Evolutionary conservation across 1,140 invertebrate genomes (phyloP).

Genomic region (Proctacanthus coquilletti): DNA sequence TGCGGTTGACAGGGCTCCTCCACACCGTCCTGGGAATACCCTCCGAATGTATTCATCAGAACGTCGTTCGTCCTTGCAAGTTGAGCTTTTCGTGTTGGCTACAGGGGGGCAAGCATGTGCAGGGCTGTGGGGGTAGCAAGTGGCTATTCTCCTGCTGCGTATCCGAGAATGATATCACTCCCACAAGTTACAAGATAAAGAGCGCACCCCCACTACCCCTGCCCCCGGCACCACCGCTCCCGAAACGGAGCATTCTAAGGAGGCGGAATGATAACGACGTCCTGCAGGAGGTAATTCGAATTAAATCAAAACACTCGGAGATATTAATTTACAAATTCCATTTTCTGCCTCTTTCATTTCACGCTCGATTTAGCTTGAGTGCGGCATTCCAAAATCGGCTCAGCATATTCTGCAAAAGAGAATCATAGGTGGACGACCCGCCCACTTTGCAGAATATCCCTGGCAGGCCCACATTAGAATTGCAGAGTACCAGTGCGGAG

Average conservation of each 20-base stretch:
- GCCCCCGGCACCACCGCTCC: constrained; percentile 24
- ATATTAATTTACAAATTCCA: constrained; percentile 6
- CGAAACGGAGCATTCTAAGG: constrained; percentile 23
- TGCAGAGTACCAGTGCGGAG: constrained; percentile 63
- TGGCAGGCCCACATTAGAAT: constrained; percentile 78
- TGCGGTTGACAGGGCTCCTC: constrained; percentile 21
- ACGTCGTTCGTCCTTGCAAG: constrained; percentile 41
- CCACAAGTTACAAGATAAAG: too few species aligned
- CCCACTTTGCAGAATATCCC: constrained; percentile 60
- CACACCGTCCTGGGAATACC: constrained; percentile 43
- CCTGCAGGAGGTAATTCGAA: constrained; percentile 13
- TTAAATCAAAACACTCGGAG: constrained; percentile 2
- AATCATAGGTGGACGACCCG: constrained; percentile 59
- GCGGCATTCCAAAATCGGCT: constrained; percentile 39
- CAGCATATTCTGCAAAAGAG: constrained; percentile 47
- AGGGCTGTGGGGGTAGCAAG: constrained; percentile 42
- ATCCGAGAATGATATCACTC: constrained; percentile 16
- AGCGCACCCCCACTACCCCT: constrained; percentile 3
- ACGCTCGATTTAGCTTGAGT: constrained; percentile 41
- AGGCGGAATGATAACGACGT: constrained; percentile 24
- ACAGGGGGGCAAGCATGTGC: constrained; percentile 42
- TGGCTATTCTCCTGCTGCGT: constrained; percentile 56
- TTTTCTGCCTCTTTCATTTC: too few species aligned
- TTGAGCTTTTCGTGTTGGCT: constrained; percentile 56
- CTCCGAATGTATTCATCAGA: constrained; percentile 38